Evolutionary conservation across 2,888 invertebrate genomes (phyloP).

Genomic region (Pomacea canaliculata): DNA sequence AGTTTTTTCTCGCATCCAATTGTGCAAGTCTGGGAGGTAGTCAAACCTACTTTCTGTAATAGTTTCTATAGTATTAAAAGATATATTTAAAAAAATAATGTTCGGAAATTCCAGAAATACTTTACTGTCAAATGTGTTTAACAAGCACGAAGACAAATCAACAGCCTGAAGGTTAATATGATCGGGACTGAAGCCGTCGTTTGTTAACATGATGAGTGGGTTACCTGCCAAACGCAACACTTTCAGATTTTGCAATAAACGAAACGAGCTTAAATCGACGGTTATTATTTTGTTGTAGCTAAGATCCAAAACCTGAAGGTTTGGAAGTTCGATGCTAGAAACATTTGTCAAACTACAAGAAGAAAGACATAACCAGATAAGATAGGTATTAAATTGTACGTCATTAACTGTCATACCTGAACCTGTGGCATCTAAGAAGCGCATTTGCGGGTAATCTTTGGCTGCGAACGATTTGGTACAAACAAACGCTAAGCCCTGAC

Average conservation of each 20-base stretch:
- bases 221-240: background rate
- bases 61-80: background rate
- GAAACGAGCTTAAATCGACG: slow-evolving; percentile 1
- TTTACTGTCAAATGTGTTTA: background rate
- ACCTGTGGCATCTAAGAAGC: slow-evolving; percentile 12
- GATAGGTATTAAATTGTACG: background rate
- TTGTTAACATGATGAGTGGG: background rate
- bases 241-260: slow-evolving; percentile 1
- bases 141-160: background rate
- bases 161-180: background rate
- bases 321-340: background rate
- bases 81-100: background rate
- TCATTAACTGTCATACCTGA: slow-evolving; percentile 7
- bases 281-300: slow-evolving; percentile 13
- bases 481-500: slow-evolving; percentile 13
- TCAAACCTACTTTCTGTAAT: background rate
- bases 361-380: slow-evolving; percentile 12
- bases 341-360: background rate
- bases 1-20: background rate
- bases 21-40: background rate
- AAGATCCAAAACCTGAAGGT: slow-evolving; percentile 22
- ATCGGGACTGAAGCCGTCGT: background rate
- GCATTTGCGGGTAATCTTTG: background rate
- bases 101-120: background rate
- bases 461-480: background rate